Evolutionary conservation across 2,888 invertebrate species (phyloP), one percentile per base, ranked within the genome.

Genomic region (Branchellion lobata): DNA sequence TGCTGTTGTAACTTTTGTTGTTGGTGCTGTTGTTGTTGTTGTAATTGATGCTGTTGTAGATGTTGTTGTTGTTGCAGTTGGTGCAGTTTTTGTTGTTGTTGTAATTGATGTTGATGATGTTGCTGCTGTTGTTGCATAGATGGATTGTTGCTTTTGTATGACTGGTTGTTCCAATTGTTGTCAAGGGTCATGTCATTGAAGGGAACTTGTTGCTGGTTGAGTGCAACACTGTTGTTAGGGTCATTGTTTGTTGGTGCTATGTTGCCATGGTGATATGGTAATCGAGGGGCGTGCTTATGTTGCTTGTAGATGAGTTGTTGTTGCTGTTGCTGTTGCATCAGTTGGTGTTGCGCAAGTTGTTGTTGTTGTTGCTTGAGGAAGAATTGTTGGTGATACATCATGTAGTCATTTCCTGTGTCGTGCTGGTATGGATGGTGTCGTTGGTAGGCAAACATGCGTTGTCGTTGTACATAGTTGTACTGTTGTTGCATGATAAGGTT

Each of bases 271-370:
- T 57, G 61, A 18, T 57, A n/a, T 57, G 8, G 24, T 24, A 18
- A 47, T 47, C 11, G 47, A 18, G 8, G 8, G 47, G 47, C 18
- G 8, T 8, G 47, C 18, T 18, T 47, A 14, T 57, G 61, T 57
- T 57, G 61, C 24, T 57, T 57, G 61, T 18, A 18, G 5, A 18
- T 18, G 11, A 57, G 5, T n/a, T 24, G 21, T 18, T 18, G 24
- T 5, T 57, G 61, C n/a, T 57, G 61, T 57, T 57, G 61, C 21
- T 57, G 61, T 57, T 57, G 61, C 61, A 57, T 57, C 61, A 57
- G 5, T n/a, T 57, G 14, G 5, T 57, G 61, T 57, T 57, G 61
- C n/a, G 3, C 3, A 3, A 18, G 21, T 18, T 57, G 61, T 57
- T 57, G 61, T 18, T 57, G 61, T n/a, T 57, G 61, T 57, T 57